phyloP scores from a whole-genome alignment of 2,113 vertebrate species.

The Embiotoca jacksoni region DNA sequence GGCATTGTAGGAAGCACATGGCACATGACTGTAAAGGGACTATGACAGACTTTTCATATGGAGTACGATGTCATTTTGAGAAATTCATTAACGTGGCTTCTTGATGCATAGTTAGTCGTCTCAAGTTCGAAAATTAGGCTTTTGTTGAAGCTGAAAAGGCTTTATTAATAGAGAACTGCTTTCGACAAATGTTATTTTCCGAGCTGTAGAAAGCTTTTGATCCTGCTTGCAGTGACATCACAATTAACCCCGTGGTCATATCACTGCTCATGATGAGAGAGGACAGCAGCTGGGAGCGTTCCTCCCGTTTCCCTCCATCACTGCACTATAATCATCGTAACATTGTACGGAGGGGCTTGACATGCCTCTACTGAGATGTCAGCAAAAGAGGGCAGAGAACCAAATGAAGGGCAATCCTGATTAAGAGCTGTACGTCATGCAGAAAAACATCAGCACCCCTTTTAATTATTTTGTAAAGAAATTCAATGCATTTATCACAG shows the following conservation, averaged over 20 bases:
- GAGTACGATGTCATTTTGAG: not conserved
- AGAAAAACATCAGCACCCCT: conserved; percentile 27
- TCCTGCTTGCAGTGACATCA: conserved; percentile 23
- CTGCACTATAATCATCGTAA: conserved; percentile 49
- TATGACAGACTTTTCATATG: not conserved
- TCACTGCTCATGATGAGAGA: conserved; percentile 32
- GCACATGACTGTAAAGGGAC: not conserved
- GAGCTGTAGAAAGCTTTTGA: conserved; percentile 32
- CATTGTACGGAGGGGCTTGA: conserved; percentile 38
- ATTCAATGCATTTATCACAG: conserved; percentile 18
- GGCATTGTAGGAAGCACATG: not conserved
- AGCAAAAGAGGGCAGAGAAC: conserved; percentile 31
- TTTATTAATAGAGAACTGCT: conserved; percentile 10
- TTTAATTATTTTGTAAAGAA: conserved; percentile 45
- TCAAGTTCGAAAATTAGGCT: not conserved
- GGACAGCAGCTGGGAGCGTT: conserved; percentile 23
- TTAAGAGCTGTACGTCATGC: conserved; percentile 32
- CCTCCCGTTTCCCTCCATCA: conserved; percentile 33
- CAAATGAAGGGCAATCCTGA: conserved; percentile 34
- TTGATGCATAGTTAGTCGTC: not conserved
- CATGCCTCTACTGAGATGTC: conserved; percentile 66
- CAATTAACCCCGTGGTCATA: conserved; percentile 57
- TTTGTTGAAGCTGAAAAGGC: conserved; percentile 8
- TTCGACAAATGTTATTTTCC: conserved; percentile 33
- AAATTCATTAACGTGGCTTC: not conserved